Evolutionary conservation across 2,888 invertebrate species (phyloP).

Genomic region (Lithophane leautieri): DNA sequence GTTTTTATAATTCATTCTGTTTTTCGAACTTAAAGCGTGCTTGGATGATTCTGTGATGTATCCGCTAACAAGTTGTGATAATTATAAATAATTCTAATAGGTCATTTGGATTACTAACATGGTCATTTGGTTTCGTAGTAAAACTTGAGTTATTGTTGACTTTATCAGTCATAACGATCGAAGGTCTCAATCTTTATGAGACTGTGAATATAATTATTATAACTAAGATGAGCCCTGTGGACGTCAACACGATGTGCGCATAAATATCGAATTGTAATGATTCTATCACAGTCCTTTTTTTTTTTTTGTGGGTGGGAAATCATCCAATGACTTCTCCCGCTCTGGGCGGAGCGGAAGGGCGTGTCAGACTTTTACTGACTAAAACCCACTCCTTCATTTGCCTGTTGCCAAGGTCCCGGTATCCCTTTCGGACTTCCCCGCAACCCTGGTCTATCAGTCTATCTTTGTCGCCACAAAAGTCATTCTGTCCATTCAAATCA

Average conservation of each 20-base stretch:
- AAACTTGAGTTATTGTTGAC: slow-evolving; percentile 36
- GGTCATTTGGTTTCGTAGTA: slow-evolving; percentile 34
- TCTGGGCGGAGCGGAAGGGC: no score
- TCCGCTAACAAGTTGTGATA: slow-evolving; percentile 43
- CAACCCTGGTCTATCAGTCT: no score
- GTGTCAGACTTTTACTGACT: no score
- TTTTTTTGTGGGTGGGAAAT: no score
- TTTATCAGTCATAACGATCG: slow-evolving; percentile 19
- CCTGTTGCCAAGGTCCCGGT: no score
- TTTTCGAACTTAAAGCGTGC: slow-evolving; percentile 21
- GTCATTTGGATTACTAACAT: slow-evolving; percentile 43
- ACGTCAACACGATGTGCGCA: neutral
- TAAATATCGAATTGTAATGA: slow-evolving; percentile 10
- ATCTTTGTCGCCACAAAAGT: neutral
- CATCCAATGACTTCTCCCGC: no score
- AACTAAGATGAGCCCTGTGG: neutral
- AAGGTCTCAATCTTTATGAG: slow-evolving; percentile 12
- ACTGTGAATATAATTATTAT: neutral
- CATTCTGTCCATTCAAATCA: neutral
- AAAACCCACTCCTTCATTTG: no score
- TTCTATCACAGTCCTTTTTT: neutral
- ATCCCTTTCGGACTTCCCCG: no score
- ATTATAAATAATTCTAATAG: slow-evolving; percentile 47
- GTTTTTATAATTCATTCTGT: slow-evolving; percentile 54
- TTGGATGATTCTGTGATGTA: slow-evolving; percentile 31